Base-by-base conservation (phyloP, 2,113 vertebrate genomes). In the Nibea coibor region DNA sequence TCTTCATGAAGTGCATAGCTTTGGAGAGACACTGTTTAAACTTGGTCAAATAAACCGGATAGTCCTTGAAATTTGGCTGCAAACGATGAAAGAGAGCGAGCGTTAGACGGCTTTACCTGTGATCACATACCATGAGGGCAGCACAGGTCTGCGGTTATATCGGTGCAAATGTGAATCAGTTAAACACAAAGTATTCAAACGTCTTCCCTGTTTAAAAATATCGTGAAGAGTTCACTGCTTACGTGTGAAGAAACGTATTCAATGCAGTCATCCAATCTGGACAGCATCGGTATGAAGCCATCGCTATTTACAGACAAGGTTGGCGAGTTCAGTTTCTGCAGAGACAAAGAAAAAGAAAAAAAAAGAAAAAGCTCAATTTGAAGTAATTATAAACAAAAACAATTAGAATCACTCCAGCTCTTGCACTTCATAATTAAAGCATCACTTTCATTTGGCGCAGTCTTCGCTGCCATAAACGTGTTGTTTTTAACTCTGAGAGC, bases 11-110 rank as follows among this genome's bases (percentile, higher is more conserved):
- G 81, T 97, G 97, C 95, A 99, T 96, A 90, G 97, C 98, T 97
- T 96, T 98, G 72, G 97, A 97, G 87, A 99, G 97, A 93, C 98
- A 99, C 84, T 98, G 97, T 81, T 96, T 98, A 93, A 98, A 97
- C 85, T 98, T 99, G 20, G 93, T 84, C 91, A 97, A 90, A 92
- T 97, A 99, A 22, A 98, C 95, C 10, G 98, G 96, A 72, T 98
- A 98, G 91, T 99, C 98, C 94, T 97, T 98, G 95, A 99, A 99
- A 93, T 95, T 97, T 1, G 97, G 97, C 98, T 99, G 95, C 43
- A 95, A 89, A 72, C 56, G 91, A 78, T 54, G 75, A 62, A 9
- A 45, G 43, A 78, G 8, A 53, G 15, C 0, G 57, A 47, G 42
- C 11, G 42, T 89, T 80, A 71, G 20, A 61, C 39, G 12, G 17